phyloP scores from a whole-genome alignment of 2,888 invertebrate genomes.

The Diachrysia chrysitis region DNA sequence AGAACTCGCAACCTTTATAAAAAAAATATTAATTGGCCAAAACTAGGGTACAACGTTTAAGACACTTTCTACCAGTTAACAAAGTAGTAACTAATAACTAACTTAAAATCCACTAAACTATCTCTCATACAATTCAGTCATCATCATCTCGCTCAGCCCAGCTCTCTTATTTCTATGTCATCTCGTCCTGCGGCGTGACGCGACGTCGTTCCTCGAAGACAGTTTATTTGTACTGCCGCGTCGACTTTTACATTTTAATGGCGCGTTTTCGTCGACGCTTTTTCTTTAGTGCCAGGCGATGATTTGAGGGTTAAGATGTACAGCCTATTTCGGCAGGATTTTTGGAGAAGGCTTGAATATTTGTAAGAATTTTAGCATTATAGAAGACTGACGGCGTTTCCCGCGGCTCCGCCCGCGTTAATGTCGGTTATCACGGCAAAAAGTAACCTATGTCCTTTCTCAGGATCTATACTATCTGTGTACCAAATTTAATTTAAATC shows the following conservation, averaged over 20 bases:
- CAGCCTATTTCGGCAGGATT: conserved; percentile 3
- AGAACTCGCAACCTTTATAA: no score
- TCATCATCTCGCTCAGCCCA: background rate
- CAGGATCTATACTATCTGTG: no score
- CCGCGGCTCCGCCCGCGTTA: no score
- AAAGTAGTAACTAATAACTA: no score
- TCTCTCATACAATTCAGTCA: no score
- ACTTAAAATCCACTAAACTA: no score
- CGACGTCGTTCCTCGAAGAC: conserved; percentile 36
- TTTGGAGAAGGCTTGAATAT: conserved; percentile 2
- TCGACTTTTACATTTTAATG: conserved; percentile 81
- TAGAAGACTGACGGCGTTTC: background rate
- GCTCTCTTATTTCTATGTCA: conserved; percentile 25
- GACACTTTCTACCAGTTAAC: no score
- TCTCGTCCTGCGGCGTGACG: conserved; percentile 17
- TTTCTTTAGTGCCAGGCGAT: conserved; percentile 53
- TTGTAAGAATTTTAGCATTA: background rate
- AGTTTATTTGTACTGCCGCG: conserved; percentile 75
- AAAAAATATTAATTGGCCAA: no score
- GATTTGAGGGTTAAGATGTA: conserved; percentile 52
- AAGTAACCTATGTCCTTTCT: no score
- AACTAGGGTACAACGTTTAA: no score
- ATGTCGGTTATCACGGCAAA: no score
- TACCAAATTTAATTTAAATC: no score
- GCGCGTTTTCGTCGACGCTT: conserved; percentile 61